These are phyloP conservation scores for Amniataba percoides DNA, from an alignment of 2,797 vertebrate species.

Conservation along the genomic window DNA sequence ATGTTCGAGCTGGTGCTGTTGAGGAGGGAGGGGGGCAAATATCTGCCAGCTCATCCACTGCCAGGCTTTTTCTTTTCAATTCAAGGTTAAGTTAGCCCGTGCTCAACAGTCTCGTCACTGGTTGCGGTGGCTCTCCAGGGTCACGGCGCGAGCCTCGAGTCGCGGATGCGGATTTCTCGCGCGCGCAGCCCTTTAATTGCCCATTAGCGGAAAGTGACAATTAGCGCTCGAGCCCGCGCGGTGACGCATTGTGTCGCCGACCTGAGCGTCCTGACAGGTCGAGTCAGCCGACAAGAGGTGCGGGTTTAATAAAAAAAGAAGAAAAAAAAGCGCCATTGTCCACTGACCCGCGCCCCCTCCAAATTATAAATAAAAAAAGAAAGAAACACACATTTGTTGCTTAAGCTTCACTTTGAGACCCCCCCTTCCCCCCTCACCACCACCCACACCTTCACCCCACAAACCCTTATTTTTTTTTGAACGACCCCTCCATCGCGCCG, in stretches of 20 bases:
- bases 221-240: conserved; percentile 8
- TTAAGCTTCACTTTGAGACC: conserved; percentile 39
- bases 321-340: conserved; percentile 15
- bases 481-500: conserved; percentile 39
- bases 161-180: conserved; percentile 20
- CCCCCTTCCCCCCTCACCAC: not conserved
- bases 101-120: conserved; percentile 79
- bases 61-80: conserved; percentile 14
- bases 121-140: conserved; percentile 68
- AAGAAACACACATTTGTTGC: conserved; percentile 39
- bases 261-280: conserved; percentile 54
- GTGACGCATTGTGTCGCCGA: conserved; percentile 73
- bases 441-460: too few species aligned
- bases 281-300: conserved; percentile 4
- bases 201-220: conserved; percentile 65
- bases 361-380: not conserved
- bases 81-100: conserved; percentile 79
- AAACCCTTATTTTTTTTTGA: not conserved
- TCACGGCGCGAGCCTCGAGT: conserved; percentile 50
- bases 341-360: conserved; percentile 1
- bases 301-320: not conserved
- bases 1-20: conserved; percentile 5
- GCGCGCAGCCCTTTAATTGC: conserved; percentile 55
- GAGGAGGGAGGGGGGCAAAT: conserved; percentile 2
- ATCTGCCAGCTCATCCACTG: conserved; percentile 24